phyloP scores from a whole-genome alignment of 1,140 invertebrate species.

The Hesperophylax magnus region DNA sequence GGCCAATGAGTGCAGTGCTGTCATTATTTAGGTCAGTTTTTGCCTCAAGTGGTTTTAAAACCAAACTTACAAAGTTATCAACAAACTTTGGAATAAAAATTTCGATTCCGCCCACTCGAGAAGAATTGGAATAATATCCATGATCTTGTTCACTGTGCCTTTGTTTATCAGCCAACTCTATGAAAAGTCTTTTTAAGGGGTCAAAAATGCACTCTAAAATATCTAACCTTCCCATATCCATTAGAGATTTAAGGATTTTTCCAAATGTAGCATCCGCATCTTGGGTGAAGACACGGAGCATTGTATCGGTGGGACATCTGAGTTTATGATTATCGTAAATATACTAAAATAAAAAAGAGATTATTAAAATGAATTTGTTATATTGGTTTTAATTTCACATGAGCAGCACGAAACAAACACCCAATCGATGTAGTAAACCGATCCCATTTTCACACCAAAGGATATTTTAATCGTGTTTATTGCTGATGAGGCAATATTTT shows the following conservation, averaged over 20 bases:
- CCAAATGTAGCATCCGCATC: conserved; percentile 67
- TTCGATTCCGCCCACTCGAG: conserved; percentile 57
- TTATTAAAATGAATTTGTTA: too few relatives aligned
- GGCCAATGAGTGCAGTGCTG: too few relatives aligned
- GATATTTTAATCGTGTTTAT: too few relatives aligned
- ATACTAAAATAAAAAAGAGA: conserved; percentile 62
- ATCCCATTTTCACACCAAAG: too few relatives aligned
- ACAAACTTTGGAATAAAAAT: conserved; percentile 62
- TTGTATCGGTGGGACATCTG: conserved; percentile 65
- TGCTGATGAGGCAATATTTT: too few relatives aligned
- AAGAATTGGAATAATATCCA: conserved; percentile 66
- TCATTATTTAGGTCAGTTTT: not conserved
- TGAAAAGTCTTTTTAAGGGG: conserved; percentile 61
- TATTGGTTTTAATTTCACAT: too few relatives aligned
- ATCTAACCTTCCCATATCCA: conserved; percentile 66
- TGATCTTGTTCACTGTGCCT: conserved; percentile 62
- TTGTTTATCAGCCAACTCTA: conserved; percentile 60
- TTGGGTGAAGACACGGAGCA: conserved; percentile 66
- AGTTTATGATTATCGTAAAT: conserved; percentile 64
- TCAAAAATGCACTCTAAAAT: conserved; percentile 66
- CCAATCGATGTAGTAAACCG: too few relatives aligned
- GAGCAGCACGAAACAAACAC: too few relatives aligned
- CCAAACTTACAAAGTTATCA: conserved; percentile 38
- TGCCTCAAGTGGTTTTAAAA: not conserved
- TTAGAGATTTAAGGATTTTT: conserved; percentile 65